Conservation (phyloP, 2,113 vertebrate genomes). For the Platycercus adscitus region DNA sequence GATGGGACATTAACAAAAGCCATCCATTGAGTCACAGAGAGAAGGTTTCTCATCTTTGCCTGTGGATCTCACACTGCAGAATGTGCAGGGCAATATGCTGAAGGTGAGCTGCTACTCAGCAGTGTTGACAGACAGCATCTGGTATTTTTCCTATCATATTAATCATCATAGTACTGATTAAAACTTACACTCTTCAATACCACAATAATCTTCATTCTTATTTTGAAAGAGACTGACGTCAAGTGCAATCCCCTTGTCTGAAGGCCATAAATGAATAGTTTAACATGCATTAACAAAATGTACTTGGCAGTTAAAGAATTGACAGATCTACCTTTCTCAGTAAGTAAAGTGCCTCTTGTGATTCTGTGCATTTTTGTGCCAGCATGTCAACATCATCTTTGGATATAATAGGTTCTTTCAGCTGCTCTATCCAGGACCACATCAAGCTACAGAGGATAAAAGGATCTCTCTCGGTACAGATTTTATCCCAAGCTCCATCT, state of each 20-base stretch:
- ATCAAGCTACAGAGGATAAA: slow-evolving; percentile 88
- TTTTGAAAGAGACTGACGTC: not conserved
- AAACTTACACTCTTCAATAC: not conserved
- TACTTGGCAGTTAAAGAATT: not conserved
- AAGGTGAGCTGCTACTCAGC: not conserved
- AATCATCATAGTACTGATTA: not conserved
- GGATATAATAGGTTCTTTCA: slow-evolving; percentile 90
- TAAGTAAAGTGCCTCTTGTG: slow-evolving; percentile 79
- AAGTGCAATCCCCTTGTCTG: not conserved
- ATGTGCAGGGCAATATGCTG: not conserved
- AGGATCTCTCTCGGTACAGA: slow-evolving; percentile 88
- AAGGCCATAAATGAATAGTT: not conserved
- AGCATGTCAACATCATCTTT: slow-evolving; percentile 81
- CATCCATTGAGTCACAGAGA: not conserved
- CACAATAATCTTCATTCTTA: not conserved
- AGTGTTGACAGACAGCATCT: not conserved
- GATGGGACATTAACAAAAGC: not conserved
- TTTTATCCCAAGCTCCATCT: slow-evolving; percentile 92
- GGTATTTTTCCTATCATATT: not conserved
- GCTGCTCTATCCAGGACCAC: slow-evolving; percentile 98
- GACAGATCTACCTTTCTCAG: slow-evolving; percentile 85
- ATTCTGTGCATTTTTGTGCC: slow-evolving; percentile 70
- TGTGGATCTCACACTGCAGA: not conserved
- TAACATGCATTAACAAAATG: not conserved
- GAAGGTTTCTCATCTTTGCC: not conserved